Percentiles rank a stretch among this genome's conserved stretches.
Conservation (phyloP, 2,888 invertebrate genomes). For the Esperia sulphurella region DNA sequence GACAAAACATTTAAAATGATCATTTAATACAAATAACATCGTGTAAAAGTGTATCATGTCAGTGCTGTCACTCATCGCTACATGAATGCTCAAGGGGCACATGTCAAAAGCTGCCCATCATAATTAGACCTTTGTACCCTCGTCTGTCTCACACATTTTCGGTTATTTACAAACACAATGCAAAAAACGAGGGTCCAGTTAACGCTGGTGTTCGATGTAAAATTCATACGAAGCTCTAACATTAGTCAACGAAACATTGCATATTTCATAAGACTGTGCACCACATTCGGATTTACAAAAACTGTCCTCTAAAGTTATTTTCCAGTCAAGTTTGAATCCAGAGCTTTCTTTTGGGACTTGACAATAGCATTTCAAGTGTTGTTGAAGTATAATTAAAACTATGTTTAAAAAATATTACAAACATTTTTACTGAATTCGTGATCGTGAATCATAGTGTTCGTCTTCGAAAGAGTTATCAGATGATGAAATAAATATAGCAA, state of each 20-base stretch:
- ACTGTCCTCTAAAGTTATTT: not conserved
- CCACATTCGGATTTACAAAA: not conserved
- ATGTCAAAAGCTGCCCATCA: constrained; percentile 24
- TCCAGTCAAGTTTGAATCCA: too few relatives aligned
- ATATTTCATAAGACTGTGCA: constrained; percentile 18
- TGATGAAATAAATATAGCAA: too few relatives aligned
- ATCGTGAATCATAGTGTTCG: too few relatives aligned
- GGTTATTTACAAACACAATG: not conserved
- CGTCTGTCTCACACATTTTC: not conserved
- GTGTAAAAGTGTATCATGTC: constrained; percentile 15
- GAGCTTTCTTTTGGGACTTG: too few relatives aligned
- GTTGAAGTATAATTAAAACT: too few relatives aligned
- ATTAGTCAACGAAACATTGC: constrained; percentile 25
- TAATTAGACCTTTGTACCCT: constrained; percentile 10
- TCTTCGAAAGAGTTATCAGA: too few relatives aligned
- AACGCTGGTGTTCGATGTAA: not conserved
- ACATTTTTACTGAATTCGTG: too few relatives aligned
- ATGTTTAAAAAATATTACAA: too few relatives aligned
- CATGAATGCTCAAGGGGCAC: constrained; percentile 25
- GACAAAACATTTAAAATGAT: too few relatives aligned
- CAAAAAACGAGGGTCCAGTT: not conserved
- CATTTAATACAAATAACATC: not conserved
- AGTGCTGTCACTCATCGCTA: constrained; percentile 19
- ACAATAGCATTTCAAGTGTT: too few relatives aligned
- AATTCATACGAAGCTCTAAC: constrained; percentile 14